phyloP scores from a whole-genome alignment of 2,113 vertebrate genomes.

The Trogon surrucura region DNA sequence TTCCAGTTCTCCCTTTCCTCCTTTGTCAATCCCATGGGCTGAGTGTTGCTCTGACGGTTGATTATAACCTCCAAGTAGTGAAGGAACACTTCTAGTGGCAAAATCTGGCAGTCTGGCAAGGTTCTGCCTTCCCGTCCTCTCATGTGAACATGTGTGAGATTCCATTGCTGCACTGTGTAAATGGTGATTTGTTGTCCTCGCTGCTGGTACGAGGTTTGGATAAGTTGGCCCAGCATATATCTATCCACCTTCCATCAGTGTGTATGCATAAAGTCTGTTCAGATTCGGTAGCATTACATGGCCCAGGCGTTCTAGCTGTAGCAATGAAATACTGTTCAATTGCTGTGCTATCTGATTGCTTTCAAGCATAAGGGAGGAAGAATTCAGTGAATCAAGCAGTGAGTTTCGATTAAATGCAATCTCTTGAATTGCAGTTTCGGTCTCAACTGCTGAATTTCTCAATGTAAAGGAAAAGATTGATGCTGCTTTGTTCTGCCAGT shows the following conservation, averaged over 20 bases:
- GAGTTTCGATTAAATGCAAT: not conserved
- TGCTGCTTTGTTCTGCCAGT: not conserved
- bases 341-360: not conserved
- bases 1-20: not conserved
- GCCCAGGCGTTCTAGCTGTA: not conserved
- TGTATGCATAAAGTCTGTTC: not conserved
- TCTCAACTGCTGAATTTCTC: slow-evolving; percentile 1
- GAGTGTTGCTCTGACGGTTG: not conserved
- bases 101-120: not conserved
- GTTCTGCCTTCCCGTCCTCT: not conserved
- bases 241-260: not conserved
- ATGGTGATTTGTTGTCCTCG: not conserved
- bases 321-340: slow-evolving; percentile 31
- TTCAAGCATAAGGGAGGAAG: not conserved
- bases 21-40: not conserved
- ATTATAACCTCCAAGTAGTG: not conserved
- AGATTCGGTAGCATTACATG: not conserved
- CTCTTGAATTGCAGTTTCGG: not conserved
- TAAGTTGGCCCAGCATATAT: not conserved
- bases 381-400: slow-evolving; percentile 12
- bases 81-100: not conserved
- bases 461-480: not conserved
- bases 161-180: not conserved
- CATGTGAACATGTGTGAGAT: accelerated
- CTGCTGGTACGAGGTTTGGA: not conserved